Evolutionary conservation across 2,888 invertebrate genomes (phyloP), one percentile per base, ranked within the genome.

Genomic region (Sceliomorpha sp.): DNA sequence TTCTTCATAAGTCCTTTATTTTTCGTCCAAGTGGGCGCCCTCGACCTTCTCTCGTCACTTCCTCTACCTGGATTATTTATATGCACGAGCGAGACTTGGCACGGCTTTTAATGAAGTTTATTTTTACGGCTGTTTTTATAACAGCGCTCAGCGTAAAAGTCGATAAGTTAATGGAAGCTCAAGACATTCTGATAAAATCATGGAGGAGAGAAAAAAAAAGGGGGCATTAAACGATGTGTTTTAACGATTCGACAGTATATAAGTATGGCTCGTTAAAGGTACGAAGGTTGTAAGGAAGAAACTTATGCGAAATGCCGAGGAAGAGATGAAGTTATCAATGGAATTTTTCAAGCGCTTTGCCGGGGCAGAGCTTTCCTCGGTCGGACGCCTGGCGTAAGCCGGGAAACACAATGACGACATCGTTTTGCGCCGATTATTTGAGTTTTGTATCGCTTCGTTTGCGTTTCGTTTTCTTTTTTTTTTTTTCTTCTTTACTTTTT

Each of bases 1-100:
- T 39, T 45, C 53, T 72, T 74, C 74, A 66, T 73, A 72, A 75
- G 62, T 80, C 53, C 66, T 77, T 73, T 67, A 64, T 78, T 78
- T 78, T 76, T 70, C 66, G 40, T 40, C 47, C 55, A 67, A 64
- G 66, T 39, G 48, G 45, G 36, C 64, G 62, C 50, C 72, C 63
- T 55, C 45, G 62, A 45, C 55, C 40, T 59, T 63, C 51, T 53
- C 56, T 29, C 44, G 39, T 37, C 63, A 55, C 62, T 45, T 50
- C 53, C 37, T 37, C 17, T 31, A 20, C 40, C 53, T 40, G 34
- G 34, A 55, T 47, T 40, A 55, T 63, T 55, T 63, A 58, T 58
- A 36, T 9, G 37, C 36, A 34, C 60, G 45, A 24, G 13, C 27
- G 51, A 37, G 39, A 34, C 39, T 14, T 26, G 24, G 37, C 36